Conservation (phyloP, 2,113 vertebrate genomes). For the Merops nubicus region DNA sequence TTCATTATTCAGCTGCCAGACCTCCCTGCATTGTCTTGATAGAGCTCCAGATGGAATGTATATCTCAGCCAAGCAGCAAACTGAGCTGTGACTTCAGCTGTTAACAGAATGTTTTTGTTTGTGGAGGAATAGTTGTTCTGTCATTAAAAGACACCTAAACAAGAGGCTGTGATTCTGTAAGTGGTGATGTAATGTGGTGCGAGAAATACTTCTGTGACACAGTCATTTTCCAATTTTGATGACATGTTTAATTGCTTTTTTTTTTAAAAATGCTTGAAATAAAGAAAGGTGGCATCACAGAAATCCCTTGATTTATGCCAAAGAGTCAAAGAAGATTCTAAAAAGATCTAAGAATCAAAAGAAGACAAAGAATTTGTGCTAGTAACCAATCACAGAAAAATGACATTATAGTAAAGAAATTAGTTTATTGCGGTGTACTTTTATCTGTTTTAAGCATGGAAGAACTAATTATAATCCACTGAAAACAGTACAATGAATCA, state of each 20-base stretch:
- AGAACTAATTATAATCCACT: background rate
- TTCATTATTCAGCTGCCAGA: slow-evolving; percentile 68
- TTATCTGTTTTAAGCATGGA: background rate
- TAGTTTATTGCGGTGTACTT: background rate
- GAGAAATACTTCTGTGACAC: background rate
- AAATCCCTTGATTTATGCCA: background rate
- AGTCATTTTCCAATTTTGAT: background rate
- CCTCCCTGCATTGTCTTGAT: slow-evolving; percentile 56
- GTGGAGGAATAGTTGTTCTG: slow-evolving; percentile 24
- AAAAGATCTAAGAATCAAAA: no score
- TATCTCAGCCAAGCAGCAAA: slow-evolving; percentile 26
- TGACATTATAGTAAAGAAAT: background rate
- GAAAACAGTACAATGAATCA: background rate
- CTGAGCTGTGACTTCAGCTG: slow-evolving; percentile 63
- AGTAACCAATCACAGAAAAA: background rate
- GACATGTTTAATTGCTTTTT: background rate
- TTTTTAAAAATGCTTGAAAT: background rate
- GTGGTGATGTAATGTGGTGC: background rate
- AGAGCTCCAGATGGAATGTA: slow-evolving; percentile 52
- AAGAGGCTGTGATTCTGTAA: background rate
- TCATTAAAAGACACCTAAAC: slow-evolving; percentile 22
- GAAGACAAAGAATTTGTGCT: background rate
- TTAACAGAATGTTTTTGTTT: background rate
- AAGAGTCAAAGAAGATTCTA: no score
- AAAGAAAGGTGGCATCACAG: background rate